Percentiles rank a stretch among this genome's conserved stretches.
phyloP scores from a whole-genome alignment of 1,140 invertebrate species.

The Pogonus chalceus region DNA sequence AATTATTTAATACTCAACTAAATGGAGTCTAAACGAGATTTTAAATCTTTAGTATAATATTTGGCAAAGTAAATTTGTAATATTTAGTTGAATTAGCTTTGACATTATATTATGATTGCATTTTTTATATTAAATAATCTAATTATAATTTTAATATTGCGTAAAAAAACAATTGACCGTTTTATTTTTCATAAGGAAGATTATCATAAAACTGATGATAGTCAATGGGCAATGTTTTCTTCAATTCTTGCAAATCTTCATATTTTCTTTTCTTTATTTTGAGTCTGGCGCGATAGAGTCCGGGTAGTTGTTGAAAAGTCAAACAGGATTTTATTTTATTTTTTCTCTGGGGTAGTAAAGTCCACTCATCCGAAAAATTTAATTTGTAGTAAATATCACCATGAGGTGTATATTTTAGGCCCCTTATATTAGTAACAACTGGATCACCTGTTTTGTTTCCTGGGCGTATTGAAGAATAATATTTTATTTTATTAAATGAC shows the following conservation, averaged over 20 bases:
- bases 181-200: neutral
- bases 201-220: neutral
- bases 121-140: too few species aligned
- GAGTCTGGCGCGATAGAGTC: neutral
- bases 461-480: constrained; percentile 19
- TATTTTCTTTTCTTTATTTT: constrained; percentile 3
- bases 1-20: too few species aligned
- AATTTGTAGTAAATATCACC: constrained; percentile 25
- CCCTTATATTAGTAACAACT: constrained; percentile 24
- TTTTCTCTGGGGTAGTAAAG: constrained; percentile 11
- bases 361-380: constrained; percentile 18
- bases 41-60: too few species aligned
- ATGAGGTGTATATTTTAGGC: constrained; percentile 24
- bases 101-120: too few species aligned
- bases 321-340: neutral
- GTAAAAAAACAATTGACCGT: neutral
- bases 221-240: neutral
- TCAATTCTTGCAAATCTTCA: constrained; percentile 1
- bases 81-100: too few species aligned
- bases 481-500: neutral
- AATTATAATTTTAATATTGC: too few species aligned
- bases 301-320: neutral
- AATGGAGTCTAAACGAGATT: too few species aligned
- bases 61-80: too few species aligned
- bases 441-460: constrained; percentile 24